Evolutionary conservation across 2,888 invertebrate species (phyloP).

Genomic region (Cryptocheilus praepositus): DNA sequence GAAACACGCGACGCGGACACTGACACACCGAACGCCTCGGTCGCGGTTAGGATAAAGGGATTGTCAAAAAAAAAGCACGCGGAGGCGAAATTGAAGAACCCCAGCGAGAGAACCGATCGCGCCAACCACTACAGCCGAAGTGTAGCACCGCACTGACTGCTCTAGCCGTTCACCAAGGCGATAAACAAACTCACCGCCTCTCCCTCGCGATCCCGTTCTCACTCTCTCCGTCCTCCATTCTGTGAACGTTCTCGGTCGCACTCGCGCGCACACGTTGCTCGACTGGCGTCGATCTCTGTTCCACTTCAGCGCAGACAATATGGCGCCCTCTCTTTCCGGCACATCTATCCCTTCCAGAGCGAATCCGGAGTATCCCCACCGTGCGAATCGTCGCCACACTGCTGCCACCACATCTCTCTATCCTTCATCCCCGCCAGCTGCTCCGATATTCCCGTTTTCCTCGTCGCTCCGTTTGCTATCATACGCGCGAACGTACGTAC

Average conservation of each 20-base stretch:
- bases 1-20: neutral
- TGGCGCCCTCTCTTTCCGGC: slow-evolving; percentile 21
- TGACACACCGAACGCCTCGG: neutral
- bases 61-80: slow-evolving; percentile 24
- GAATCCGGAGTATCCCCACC: slow-evolving; percentile 9
- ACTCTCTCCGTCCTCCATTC: slow-evolving; percentile 24
- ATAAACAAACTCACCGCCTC: slow-evolving; percentile 72
- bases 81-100: slow-evolving; percentile 24
- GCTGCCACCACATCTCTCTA: slow-evolving; percentile 35
- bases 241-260: slow-evolving; percentile 12
- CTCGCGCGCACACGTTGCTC: slow-evolving; percentile 13
- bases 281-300: slow-evolving; percentile 19
- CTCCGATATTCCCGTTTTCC: neutral
- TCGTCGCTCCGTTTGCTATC: slow-evolving; percentile 22
- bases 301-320: slow-evolving; percentile 30
- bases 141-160: slow-evolving; percentile 70
- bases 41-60: slow-evolving; percentile 8
- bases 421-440: slow-evolving; percentile 23
- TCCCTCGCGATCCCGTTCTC: slow-evolving; percentile 59
- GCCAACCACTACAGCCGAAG: slow-evolving; percentile 61
- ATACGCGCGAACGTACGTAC: slow-evolving; percentile 1
- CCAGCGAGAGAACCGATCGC: slow-evolving; percentile 44
- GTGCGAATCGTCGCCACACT: slow-evolving; percentile 21
- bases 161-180: slow-evolving; percentile 65
- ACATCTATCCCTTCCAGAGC: slow-evolving; percentile 12